phyloP scores from a whole-genome alignment of 2,797 vertebrate genomes.

The Gymnothorax reevesii region DNA sequence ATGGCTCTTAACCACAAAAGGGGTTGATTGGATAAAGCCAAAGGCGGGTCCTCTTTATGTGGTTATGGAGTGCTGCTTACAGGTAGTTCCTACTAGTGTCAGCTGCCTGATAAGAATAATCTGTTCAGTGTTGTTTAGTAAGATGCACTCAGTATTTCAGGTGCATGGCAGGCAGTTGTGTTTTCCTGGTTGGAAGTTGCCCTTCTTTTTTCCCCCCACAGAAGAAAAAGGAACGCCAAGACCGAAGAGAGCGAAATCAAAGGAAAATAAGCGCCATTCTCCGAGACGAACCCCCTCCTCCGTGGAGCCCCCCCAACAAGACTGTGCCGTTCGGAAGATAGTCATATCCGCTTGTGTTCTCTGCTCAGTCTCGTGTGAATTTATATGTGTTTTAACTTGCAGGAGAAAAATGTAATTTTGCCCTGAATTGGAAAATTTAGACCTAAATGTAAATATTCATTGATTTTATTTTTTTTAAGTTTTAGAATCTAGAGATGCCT shows the following conservation, averaged over 20 bases:
- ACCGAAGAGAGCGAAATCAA: slow-evolving; percentile 73
- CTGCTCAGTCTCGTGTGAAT: not conserved
- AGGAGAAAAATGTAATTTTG: not conserved
- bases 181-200: not conserved
- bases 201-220: slow-evolving; percentile 52
- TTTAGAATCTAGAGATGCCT: not conserved
- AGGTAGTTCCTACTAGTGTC: not conserved
- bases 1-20: slow-evolving; percentile 16
- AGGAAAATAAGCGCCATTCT: slow-evolving; percentile 70
- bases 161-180: not conserved
- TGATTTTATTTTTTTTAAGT: not conserved
- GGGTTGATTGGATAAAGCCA: slow-evolving; percentile 7
- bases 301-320: slow-evolving; percentile 92
- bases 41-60: not conserved
- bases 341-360: slow-evolving; percentile 35
- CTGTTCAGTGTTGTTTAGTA: not conserved
- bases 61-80: not conserved
- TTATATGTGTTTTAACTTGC: not conserved
- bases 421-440: not conserved
- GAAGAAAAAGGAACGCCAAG: slow-evolving; percentile 80
- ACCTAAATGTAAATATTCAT: not conserved
- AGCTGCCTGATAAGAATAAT: not conserved
- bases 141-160: not conserved
- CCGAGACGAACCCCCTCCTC: slow-evolving; percentile 68
- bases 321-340: slow-evolving; percentile 76